These are phyloP conservation scores for Macroramphosus scolopax DNA, from an alignment of 2,797 vertebrate species.

Conservation along the genomic window DNA sequence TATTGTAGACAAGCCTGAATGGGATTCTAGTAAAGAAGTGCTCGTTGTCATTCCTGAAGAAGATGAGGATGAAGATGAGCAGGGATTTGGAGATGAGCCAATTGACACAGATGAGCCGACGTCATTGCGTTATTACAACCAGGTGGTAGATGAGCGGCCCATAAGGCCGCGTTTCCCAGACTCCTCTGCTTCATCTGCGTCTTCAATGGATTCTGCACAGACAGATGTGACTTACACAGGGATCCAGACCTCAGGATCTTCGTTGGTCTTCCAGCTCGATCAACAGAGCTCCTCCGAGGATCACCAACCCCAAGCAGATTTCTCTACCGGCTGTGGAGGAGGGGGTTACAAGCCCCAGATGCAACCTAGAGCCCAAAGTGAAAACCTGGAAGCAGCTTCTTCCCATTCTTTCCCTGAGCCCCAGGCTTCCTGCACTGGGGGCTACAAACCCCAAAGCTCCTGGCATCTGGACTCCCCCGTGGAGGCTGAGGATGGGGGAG, in stretches of 20 bases:
- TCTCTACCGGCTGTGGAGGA: slow-evolving; percentile 3
- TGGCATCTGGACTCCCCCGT: slow-evolving; percentile 84
- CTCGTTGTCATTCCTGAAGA: slow-evolving; percentile 76
- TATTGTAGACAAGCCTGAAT: slow-evolving; percentile 81
- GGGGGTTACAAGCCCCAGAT: slow-evolving; percentile 74
- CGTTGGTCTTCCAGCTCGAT: slow-evolving; percentile 68
- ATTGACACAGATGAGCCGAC: slow-evolving; percentile 74
- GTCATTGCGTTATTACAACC: slow-evolving; percentile 77
- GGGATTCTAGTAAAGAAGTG: slow-evolving; percentile 70
- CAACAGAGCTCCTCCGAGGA: slow-evolving; percentile 80
- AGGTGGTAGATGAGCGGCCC: slow-evolving; percentile 78
- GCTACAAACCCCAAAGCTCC: slow-evolving; percentile 89
- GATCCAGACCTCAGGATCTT: slow-evolving; percentile 85
- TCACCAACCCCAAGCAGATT: slow-evolving; percentile 34
- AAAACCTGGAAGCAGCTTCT: slow-evolving; percentile 61
- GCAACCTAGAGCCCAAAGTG: slow-evolving; percentile 55
- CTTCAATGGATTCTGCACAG: slow-evolving; percentile 75
- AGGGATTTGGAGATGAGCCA: slow-evolving; percentile 50
- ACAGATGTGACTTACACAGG: slow-evolving; percentile 92
- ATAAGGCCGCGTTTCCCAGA: slow-evolving; percentile 72
- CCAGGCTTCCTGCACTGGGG: slow-evolving; percentile 54
- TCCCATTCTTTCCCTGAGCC: slow-evolving; percentile 34
- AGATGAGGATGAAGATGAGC: slow-evolving; percentile 65
- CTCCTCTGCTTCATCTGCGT: slow-evolving; percentile 75
- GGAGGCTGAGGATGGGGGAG: slow-evolving; percentile 41